Evolutionary conservation across 2,888 invertebrate genomes (phyloP).

Genomic region (Iselma pallidipennis): DNA sequence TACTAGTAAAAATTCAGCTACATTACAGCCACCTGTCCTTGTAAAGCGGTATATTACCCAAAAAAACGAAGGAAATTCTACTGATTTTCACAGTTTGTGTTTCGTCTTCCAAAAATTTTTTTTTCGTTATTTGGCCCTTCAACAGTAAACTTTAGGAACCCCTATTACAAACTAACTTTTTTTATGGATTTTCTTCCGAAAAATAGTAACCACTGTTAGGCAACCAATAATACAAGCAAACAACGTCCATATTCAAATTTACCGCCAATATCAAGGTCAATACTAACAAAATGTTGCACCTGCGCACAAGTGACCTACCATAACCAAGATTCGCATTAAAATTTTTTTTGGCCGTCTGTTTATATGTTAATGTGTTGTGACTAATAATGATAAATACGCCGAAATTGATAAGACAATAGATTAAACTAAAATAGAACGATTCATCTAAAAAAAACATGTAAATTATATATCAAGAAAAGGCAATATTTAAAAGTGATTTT

Average conservation of each 20-base stretch:
- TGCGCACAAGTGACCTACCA: neutral
- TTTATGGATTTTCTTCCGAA: no score
- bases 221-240: slow-evolving; percentile 1
- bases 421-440: no score
- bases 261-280: slow-evolving; percentile 10
- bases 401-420: neutral
- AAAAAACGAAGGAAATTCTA: no score
- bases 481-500: neutral
- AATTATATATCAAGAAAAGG: neutral
- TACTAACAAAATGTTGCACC: neutral
- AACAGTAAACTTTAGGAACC: no score
- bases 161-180: no score
- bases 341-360: neutral
- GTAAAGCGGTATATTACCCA: no score
- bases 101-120: no score
- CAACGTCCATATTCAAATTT: slow-evolving; percentile 5
- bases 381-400: neutral
- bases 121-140: no score
- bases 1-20: no score
- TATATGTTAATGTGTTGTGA: neutral
- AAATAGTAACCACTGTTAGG: no score
- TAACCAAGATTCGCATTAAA: neutral
- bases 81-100: no score
- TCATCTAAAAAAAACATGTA: neutral
- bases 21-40: no score